Evolutionary conservation across 2,113 vertebrate species (phyloP).

Genomic region (Pelusios castaneus): DNA sequence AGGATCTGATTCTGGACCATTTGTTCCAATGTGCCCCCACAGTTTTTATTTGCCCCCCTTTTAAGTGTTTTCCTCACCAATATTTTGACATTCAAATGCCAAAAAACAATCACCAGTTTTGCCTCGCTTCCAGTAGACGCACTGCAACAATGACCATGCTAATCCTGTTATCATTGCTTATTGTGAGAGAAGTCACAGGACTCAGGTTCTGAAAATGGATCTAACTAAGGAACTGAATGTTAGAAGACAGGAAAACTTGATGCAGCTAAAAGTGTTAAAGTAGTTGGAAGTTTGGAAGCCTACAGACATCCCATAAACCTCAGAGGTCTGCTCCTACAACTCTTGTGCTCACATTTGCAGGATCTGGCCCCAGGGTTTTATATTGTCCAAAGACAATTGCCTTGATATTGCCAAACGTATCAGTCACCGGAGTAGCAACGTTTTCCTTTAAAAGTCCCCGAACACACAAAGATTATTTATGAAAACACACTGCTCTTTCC

Average conservation of each 20-base stretch:
- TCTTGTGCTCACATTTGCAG: not conserved
- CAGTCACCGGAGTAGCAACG: not conserved
- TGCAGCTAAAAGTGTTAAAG: not conserved
- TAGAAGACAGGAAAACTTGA: not conserved
- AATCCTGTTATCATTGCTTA: not conserved
- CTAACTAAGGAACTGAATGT: not conserved
- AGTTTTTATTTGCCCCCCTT: not conserved
- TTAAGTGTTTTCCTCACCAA: not conserved
- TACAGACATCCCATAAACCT: not conserved
- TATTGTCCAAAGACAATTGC: not conserved
- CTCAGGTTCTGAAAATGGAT: not conserved
- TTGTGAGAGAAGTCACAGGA: not conserved
- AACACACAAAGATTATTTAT: not conserved
- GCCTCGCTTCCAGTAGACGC: conserved; percentile 9
- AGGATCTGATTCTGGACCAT: not conserved
- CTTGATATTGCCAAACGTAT: not conserved
- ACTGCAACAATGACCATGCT: not conserved
- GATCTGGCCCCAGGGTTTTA: not conserved
- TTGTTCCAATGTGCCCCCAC: not conserved
- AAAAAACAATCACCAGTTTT: not conserved
- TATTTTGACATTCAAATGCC: conserved; percentile 9
- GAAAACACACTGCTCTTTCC: not conserved
- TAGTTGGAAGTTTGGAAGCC: not conserved
- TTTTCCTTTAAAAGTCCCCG: not conserved
- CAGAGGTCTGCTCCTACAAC: not conserved